phyloP scores from a whole-genome alignment of 2,797 vertebrate species.

The Otolemur crassicaudatus region DNA sequence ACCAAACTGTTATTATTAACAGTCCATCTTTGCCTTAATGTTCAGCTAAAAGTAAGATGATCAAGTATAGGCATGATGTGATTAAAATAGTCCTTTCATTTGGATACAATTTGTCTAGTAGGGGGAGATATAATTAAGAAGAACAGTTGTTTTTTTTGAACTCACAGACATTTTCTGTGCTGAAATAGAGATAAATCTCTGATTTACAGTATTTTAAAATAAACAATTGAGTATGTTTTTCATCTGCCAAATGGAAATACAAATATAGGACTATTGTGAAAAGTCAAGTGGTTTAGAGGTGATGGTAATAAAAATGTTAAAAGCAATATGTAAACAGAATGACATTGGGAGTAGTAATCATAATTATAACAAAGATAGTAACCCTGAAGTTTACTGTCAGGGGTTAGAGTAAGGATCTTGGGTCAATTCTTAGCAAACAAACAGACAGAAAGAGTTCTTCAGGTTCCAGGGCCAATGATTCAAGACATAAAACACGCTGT shows the following conservation, averaged over 20 bases:
- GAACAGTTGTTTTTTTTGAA: slow-evolving; percentile 40
- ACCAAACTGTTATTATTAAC: neutral
- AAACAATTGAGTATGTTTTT: slow-evolving; percentile 47
- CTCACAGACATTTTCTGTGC: neutral
- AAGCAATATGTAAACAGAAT: slow-evolving; percentile 59
- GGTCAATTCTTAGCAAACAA: slow-evolving; percentile 66
- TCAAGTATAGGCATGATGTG: neutral
- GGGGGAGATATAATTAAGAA: slow-evolving; percentile 3
- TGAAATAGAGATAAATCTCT: slow-evolving; percentile 43
- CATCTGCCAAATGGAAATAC: slow-evolving; percentile 47
- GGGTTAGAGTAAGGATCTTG: slow-evolving; percentile 33
- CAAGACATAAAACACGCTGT: slow-evolving; percentile 67
- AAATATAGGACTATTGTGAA: slow-evolving; percentile 24
- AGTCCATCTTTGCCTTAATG: neutral
- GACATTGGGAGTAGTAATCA: neutral
- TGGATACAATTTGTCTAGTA: neutral
- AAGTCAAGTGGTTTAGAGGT: slow-evolving; percentile 63
- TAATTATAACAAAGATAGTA: slow-evolving; percentile 42
- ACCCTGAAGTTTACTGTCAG: slow-evolving; percentile 27
- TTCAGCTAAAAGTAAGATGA: neutral
- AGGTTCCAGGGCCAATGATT: slow-evolving; percentile 61
- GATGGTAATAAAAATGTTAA: slow-evolving; percentile 63
- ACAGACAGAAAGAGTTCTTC: slow-evolving; percentile 56
- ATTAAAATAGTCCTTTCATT: slow-evolving; percentile 21
- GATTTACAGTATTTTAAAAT: slow-evolving; percentile 20